phyloP scores from a whole-genome alignment of 2,797 vertebrate species.

The Falco columbarius region DNA sequence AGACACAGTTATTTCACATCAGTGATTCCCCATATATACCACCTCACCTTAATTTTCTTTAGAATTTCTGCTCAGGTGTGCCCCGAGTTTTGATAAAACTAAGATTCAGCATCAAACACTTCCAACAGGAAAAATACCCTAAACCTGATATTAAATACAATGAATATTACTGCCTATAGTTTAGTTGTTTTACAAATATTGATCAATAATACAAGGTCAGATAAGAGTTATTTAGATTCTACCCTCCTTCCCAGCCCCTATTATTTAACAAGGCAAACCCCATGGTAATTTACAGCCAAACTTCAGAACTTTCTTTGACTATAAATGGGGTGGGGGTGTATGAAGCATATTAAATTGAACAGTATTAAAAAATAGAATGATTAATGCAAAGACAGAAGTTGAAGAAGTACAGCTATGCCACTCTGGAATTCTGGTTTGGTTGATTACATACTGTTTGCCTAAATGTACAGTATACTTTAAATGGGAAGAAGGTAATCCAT shows the following conservation, averaged over 20 bases:
- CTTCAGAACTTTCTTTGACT: neutral
- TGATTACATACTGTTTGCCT: neutral
- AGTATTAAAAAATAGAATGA: neutral
- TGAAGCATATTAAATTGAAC: neutral
- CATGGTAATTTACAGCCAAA: neutral
- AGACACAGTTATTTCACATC: neutral
- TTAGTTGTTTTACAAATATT: neutral
- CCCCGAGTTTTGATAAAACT: neutral
- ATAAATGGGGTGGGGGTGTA: fast-evolving
- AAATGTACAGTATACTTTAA: neutral
- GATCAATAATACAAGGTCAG: neutral
- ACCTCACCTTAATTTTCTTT: neutral
- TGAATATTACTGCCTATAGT: neutral
- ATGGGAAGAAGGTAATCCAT: neutral
- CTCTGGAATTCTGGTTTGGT: neutral
- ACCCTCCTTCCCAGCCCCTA: too few species aligned
- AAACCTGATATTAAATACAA: neutral
- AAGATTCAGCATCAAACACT: neutral
- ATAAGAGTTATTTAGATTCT: neutral
- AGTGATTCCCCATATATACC: neutral
- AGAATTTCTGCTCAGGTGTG: neutral
- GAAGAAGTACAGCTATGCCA: neutral
- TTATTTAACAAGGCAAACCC: neutral
- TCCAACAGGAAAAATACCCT: neutral
- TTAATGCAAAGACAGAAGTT: neutral